Evolutionary conservation across 2,113 vertebrate species (phyloP).

Genomic region (Pteronura brasiliensis): DNA sequence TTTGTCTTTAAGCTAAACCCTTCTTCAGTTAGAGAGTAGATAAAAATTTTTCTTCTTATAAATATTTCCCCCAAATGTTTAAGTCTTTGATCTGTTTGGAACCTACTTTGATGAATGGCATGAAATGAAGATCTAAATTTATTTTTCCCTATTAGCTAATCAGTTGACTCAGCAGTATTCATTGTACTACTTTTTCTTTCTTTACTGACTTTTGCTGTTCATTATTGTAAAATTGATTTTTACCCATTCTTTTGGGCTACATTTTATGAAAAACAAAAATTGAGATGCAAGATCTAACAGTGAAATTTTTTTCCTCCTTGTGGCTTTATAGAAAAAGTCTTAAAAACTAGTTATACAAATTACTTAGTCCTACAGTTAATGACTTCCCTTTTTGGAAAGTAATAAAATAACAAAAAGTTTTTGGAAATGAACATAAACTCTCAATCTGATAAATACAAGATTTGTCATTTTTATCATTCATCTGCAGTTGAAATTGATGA

Average conservation of each 20-base stretch:
- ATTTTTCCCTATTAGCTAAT: neutral
- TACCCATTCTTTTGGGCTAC: neutral
- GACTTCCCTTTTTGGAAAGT: slow-evolving; percentile 14
- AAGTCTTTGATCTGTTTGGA: slow-evolving; percentile 5
- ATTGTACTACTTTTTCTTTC: neutral
- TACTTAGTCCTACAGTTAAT: neutral
- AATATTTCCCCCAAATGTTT: neutral
- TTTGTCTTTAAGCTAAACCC: neutral
- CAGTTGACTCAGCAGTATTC: neutral
- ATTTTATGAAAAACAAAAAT: slow-evolving; percentile 50
- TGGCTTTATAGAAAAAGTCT: neutral
- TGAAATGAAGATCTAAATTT: neutral
- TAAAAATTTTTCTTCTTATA: neutral
- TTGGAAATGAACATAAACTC: neutral
- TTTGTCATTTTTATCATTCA: neutral
- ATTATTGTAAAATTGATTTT: slow-evolving; percentile 28
- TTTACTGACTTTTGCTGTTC: neutral
- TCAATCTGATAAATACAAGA: neutral
- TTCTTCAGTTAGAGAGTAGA: slow-evolving; percentile 34
- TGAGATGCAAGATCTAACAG: neutral
- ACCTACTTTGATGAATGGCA: neutral
- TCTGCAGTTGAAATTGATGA: neutral
- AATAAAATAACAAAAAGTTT: neutral
- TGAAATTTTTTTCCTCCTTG: neutral
- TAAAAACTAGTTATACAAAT: neutral